Evolutionary conservation across 2,888 invertebrate species (phyloP), one percentile per base, ranked within the genome.

Genomic region (Acanthococcus lagerstroemiae): DNA sequence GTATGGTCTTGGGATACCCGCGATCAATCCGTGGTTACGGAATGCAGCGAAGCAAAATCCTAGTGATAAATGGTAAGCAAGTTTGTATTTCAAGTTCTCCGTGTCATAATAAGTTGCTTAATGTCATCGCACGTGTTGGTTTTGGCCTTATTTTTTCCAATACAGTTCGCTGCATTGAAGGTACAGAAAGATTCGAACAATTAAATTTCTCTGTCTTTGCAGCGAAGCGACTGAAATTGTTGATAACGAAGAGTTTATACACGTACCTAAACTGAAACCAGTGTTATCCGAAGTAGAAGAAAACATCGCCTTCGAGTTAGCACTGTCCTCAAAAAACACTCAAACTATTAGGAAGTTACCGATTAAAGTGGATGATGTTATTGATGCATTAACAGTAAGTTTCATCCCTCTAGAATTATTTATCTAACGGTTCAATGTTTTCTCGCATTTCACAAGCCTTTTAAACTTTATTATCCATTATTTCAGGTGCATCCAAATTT

Each of bases 11-110:
- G 93, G 93, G 0, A 80, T 84, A 15, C 83, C 87, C 15, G 80
- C 88, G 61, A 85, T 88, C 0, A 89, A 91, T 76, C 88, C 90
- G 68, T 90, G 89, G 80, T 78, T 89, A 22, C 78, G 87, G 61
- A 91, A 90, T 74, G 25, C 63, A n/a, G 37, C 52, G 52, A 63
- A 54, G 54, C 54, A 54, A 44, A 37, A 63, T 12, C 15, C 26
- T 4, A 63, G 12, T 27, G 22, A 30, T 52, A 54, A 21, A 52
- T 63, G 63, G 63, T 63, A 52, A 3, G 19, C 44, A 58, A 5
- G 6, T 12, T 55, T 4, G 12, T 30, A 26, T 30, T 30, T 27
- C 7, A 7, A 9, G 7, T 37, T 37, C 37, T 37, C 15, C 7
- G 7, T 19, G 30, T 2, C 4, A 37, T 30, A 17, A 1, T n/a